Evolutionary conservation across 2,888 invertebrate genomes (phyloP).

Genomic region (Eupithecia pulchellata): DNA sequence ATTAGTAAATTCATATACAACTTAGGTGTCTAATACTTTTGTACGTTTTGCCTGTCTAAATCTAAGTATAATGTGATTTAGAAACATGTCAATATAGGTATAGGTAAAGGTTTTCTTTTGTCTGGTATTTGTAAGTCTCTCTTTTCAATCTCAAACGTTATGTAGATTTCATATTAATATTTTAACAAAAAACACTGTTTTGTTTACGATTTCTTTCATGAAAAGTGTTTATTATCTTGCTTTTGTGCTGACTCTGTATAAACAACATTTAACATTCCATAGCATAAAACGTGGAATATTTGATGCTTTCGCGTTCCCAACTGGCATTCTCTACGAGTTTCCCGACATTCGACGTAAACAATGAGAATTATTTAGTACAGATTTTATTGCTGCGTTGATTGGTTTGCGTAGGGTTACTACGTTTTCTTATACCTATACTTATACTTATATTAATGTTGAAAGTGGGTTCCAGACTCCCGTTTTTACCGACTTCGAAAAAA

Average conservation of each 20-base stretch:
- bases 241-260: constrained; percentile 17
- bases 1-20: no score
- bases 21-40: no score
- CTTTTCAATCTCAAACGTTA: constrained; percentile 3
- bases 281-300: constrained; percentile 29
- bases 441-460: no score
- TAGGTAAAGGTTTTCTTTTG: background rate
- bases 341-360: constrained; percentile 34
- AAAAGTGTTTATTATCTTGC: background rate
- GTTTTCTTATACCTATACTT: background rate
- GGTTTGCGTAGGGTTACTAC: constrained; percentile 15
- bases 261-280: constrained; percentile 24
- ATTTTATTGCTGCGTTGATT: constrained; percentile 39
- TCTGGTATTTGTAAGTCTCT: background rate
- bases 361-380: constrained; percentile 42
- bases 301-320: constrained; percentile 32
- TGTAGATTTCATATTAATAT: background rate
- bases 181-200: background rate
- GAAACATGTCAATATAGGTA: no score
- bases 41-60: no score
- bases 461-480: no score
- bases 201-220: background rate
- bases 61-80: no score
- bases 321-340: constrained; percentile 9
- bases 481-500: no score